These are phyloP conservation scores for Eumaeus atala DNA, from an alignment of 1,140 invertebrate genomes.

Conservation along the genomic window DNA sequence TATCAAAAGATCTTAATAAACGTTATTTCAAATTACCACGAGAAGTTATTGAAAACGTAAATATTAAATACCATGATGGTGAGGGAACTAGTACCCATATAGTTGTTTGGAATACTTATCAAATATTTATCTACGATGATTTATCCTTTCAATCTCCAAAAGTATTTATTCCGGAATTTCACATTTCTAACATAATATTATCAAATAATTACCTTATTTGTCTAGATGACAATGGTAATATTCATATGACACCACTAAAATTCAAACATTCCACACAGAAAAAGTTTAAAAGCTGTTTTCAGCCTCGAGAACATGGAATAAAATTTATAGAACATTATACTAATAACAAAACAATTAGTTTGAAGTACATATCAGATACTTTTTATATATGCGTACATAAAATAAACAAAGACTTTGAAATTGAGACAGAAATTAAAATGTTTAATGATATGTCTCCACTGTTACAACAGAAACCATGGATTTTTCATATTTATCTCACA, in stretches of 20 bases:
- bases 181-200: constrained; percentile 32
- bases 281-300: constrained; percentile 34
- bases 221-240: constrained; percentile 37
- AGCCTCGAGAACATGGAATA: constrained; percentile 28
- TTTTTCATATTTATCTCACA: constrained; percentile 18
- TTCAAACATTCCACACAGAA: constrained; percentile 43
- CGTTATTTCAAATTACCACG: constrained; percentile 32
- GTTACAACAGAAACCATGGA: neutral
- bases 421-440: constrained; percentile 6
- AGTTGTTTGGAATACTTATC: constrained; percentile 52
- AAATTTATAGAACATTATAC: constrained; percentile 21
- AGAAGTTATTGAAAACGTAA: constrained; percentile 32
- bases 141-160: constrained; percentile 30
- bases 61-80: constrained; percentile 31
- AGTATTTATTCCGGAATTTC: constrained; percentile 36
- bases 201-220: constrained; percentile 42
- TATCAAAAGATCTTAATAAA: constrained; percentile 22
- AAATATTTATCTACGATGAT: constrained; percentile 49
- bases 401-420: constrained; percentile 31
- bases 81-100: constrained; percentile 22
- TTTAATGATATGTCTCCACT: neutral
- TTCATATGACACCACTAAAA: constrained; percentile 39
- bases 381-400: constrained; percentile 35
- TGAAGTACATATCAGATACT: constrained; percentile 31
- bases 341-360: constrained; percentile 26